Percentiles rank a stretch among this genome's conserved stretches.
Evolutionary conservation across 2,113 vertebrate genomes (phyloP).

Genomic region (Machaerirhynchus nigripectus): DNA sequence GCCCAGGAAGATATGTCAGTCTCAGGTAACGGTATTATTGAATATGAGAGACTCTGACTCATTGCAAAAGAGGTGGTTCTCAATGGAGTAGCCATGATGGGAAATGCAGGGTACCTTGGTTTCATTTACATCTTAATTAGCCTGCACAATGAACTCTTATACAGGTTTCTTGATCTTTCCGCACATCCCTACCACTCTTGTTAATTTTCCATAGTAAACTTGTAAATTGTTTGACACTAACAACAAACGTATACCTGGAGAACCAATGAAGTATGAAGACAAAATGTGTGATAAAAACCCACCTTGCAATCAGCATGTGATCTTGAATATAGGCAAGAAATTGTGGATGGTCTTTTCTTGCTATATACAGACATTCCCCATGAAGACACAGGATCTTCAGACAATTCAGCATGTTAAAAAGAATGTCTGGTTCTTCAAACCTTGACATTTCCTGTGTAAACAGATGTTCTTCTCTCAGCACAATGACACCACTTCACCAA

Average conservation of each 20-base stretch:
- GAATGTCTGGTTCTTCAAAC: constrained; percentile 97
- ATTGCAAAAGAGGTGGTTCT: neutral
- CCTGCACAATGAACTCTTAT: neutral
- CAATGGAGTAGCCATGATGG: neutral
- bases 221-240: neutral
- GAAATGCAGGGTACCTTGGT: neutral
- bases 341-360: constrained; percentile 91
- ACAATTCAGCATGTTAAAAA: constrained; percentile 98
- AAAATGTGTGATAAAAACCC: neutral
- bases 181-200: neutral
- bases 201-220: neutral
- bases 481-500: neutral
- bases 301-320: constrained; percentile 96
- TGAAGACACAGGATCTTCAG: constrained; percentile 95
- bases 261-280: neutral
- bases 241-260: neutral
- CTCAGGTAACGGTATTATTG: neutral
- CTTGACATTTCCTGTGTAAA: constrained; percentile 91
- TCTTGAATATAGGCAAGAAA: constrained; percentile 95
- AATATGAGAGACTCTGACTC: neutral
- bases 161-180: neutral
- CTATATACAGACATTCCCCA: constrained; percentile 91
- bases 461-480: neutral
- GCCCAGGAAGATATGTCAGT: neutral
- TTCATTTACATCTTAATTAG: neutral